These are phyloP conservation scores for Euwallacea similis DNA, from an alignment of 1,140 invertebrate species.

Conservation along the genomic window DNA sequence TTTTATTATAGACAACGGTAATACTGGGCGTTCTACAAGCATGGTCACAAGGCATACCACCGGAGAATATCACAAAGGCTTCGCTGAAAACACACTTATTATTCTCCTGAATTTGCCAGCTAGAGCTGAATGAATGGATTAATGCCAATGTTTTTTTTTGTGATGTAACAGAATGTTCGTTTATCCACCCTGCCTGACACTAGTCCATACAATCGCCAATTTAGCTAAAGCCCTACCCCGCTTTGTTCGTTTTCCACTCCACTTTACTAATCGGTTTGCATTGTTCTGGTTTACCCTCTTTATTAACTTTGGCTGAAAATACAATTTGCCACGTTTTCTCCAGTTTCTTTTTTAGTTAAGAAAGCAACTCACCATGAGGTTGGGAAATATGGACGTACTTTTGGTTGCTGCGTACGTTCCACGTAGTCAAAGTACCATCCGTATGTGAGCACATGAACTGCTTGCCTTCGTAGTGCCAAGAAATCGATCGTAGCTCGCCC, in stretches of 20 bases:
- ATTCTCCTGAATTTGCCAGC: conserved; percentile 15
- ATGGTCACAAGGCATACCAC: conserved; percentile 88
- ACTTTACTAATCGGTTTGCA: conserved; percentile 93
- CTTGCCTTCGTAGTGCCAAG: conserved; percentile 98
- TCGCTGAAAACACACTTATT: conserved; percentile 62
- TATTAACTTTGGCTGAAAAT: conserved; percentile 79
- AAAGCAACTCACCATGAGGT: conserved; percentile 79
- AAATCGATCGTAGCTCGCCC: conserved; percentile 79
- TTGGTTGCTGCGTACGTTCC: conserved; percentile 74
- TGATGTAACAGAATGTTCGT: too few relatives aligned
- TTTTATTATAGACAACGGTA: conserved; percentile 92
- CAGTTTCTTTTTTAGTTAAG: neutral
- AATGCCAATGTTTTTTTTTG: too few relatives aligned
- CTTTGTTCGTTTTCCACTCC: conserved; percentile 89
- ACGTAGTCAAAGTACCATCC: conserved; percentile 93
- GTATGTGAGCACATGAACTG: conserved; percentile 96
- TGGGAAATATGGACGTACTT: conserved; percentile 81
- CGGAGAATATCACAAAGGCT: conserved; percentile 91
- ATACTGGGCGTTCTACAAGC: conserved; percentile 90
- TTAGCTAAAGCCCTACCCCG: conserved; percentile 66
- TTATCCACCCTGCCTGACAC: too few relatives aligned
- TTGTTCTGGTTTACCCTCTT: conserved; percentile 82
- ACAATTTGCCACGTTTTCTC: conserved; percentile 14
- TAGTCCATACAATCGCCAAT: neutral
- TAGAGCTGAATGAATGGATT: neutral